Percentiles rank a stretch among this genome's conserved stretches.
Evolutionary conservation across 1,140 invertebrate genomes (phyloP).

Genomic region (Euura saliciscinereae): DNA sequence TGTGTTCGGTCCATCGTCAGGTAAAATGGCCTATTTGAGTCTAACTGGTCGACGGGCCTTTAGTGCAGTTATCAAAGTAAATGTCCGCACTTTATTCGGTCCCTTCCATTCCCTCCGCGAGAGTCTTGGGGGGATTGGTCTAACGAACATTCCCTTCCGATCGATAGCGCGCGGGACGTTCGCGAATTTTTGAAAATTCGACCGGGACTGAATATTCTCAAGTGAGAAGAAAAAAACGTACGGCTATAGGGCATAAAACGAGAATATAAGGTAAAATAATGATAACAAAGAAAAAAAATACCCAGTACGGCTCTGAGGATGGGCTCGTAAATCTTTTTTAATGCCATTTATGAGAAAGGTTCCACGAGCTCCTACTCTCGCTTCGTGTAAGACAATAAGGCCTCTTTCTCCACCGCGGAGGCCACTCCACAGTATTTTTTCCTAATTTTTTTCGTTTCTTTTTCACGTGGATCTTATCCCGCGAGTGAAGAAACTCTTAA

Average conservation of each 20-base stretch:
- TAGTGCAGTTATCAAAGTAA: slow-evolving; percentile 15
- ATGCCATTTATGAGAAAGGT: slow-evolving; percentile 7
- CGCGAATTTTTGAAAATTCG: too few relatives aligned
- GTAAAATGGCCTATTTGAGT: slow-evolving; percentile 11
- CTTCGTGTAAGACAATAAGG: background rate
- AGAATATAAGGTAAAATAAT: too few relatives aligned
- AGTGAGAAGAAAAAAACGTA: background rate
- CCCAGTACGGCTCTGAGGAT: too few relatives aligned
- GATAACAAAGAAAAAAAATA: too few relatives aligned
- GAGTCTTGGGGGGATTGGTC: too few relatives aligned
- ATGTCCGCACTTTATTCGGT: slow-evolving; percentile 10
- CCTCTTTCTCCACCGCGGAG: background rate
- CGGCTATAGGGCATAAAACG: background rate
- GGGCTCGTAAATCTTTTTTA: background rate
- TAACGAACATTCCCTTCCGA: too few relatives aligned
- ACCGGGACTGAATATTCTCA: too few relatives aligned
- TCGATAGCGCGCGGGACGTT: too few relatives aligned
- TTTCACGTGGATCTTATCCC: background rate
- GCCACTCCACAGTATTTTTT: too few relatives aligned
- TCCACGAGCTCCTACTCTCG: background rate
- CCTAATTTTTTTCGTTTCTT: background rate
- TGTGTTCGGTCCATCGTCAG: background rate
- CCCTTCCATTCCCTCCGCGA: background rate
- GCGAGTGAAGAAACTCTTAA: background rate
- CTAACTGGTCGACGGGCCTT: slow-evolving; percentile 10